Conservation (phyloP, 2,113 vertebrate genomes). For the Plecturocebus donacophilus region DNA sequence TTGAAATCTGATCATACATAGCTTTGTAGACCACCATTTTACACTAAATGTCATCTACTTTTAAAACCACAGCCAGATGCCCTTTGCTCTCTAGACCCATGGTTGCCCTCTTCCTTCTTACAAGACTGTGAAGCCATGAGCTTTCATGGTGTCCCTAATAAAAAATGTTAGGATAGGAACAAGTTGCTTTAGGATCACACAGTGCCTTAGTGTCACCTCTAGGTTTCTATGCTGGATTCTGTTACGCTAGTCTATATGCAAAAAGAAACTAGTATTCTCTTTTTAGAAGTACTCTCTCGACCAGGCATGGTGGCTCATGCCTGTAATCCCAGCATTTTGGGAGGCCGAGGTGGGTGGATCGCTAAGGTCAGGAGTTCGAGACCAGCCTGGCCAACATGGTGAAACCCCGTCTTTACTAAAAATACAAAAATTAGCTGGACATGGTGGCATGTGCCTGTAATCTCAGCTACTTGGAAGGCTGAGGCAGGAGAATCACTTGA, state of each 20-base stretch:
- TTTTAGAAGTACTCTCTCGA: background rate
- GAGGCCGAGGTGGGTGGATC: no score
- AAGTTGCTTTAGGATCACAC: background rate
- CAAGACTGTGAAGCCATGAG: background rate
- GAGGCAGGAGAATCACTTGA: no score
- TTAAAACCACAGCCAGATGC: background rate
- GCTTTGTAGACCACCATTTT: background rate
- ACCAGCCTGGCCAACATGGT: no score
- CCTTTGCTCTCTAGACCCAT: background rate
- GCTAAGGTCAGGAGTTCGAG: no score
- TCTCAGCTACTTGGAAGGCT: no score
- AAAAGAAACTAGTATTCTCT: background rate
- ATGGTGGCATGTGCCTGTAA: no score
- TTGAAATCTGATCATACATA: background rate
- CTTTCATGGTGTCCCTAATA: background rate
- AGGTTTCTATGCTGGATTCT: background rate
- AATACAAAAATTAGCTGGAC: no score
- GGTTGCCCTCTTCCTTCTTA: background rate
- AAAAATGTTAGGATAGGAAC: background rate
- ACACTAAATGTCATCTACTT: background rate
- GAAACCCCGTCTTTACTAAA: no score
- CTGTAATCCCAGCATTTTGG: no score
- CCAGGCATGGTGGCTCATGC: no score
- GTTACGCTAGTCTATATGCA: background rate
- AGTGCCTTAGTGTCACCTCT: background rate